phyloP scores from a whole-genome alignment of 2,888 invertebrate genomes.

The Nomada fabriciana region DNA sequence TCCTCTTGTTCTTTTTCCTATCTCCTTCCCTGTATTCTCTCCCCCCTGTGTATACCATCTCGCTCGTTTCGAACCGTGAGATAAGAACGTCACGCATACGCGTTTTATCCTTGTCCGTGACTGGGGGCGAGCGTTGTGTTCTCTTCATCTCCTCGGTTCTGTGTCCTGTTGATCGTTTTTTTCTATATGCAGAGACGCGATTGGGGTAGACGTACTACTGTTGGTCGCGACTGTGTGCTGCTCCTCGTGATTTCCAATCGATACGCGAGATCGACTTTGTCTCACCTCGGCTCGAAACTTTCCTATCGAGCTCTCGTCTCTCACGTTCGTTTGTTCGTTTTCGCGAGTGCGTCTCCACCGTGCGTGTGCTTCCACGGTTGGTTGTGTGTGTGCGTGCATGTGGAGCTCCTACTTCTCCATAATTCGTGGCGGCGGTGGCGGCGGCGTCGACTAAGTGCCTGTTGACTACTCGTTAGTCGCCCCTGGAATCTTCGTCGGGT shows the following conservation, averaged over 20 bases:
- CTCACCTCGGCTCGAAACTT: slow-evolving; percentile 44
- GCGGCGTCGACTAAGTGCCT: slow-evolving; percentile 51
- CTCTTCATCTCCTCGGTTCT: slow-evolving; percentile 18
- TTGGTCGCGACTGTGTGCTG: slow-evolving; percentile 13
- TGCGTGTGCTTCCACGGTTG: slow-evolving; percentile 14
- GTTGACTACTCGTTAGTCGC: slow-evolving; percentile 62
- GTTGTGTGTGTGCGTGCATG: background rate
- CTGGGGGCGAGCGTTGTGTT: background rate
- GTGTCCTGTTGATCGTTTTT: slow-evolving; percentile 26
- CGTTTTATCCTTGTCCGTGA: slow-evolving; percentile 30
- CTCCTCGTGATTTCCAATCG: slow-evolving; percentile 64
- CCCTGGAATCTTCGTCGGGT: slow-evolving; percentile 55
- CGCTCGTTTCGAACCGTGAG: slow-evolving; percentile 37
- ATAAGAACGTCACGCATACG: slow-evolving; percentile 60
- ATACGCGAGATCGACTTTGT: slow-evolving; percentile 55
- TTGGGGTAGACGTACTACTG: slow-evolving; percentile 49
- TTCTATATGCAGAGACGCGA: slow-evolving; percentile 38
- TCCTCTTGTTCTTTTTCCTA: background rate
- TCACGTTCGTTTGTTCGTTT: slow-evolving; percentile 42
- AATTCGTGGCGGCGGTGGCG: slow-evolving; percentile 35
- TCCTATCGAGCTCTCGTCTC: slow-evolving; percentile 49
- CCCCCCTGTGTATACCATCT: slow-evolving; percentile 30
- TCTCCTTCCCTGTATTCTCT: slow-evolving; percentile 11
- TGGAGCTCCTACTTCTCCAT: slow-evolving; percentile 33
- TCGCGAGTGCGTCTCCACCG: slow-evolving; percentile 44